Percentiles rank a stretch among this genome's conserved stretches.
Conservation (phyloP, 2,888 invertebrate species). For the Ecdyonurus torrentis region DNA sequence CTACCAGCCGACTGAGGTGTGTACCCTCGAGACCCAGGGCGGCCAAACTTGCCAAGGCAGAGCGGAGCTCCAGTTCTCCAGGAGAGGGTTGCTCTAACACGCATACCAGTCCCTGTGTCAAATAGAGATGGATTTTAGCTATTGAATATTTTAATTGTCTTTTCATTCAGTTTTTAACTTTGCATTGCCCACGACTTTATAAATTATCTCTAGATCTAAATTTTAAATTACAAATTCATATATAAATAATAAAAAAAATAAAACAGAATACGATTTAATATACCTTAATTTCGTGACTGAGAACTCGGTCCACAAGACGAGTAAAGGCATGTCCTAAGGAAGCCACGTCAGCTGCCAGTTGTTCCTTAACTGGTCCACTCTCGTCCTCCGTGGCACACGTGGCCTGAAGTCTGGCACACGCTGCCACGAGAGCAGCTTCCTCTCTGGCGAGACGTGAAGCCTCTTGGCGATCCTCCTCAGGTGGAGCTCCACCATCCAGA, state of each 20-base stretch:
- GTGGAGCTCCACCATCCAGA: constrained; percentile 31
- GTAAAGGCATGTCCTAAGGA: constrained; percentile 36
- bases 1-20: constrained; percentile 54
- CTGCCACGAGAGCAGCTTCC: constrained; percentile 10
- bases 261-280: neutral
- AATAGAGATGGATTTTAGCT: constrained; percentile 1
- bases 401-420: constrained; percentile 15
- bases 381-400: constrained; percentile 9
- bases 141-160: too few relatives aligned
- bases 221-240: too few relatives aligned
- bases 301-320: constrained; percentile 37
- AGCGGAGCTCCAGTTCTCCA: constrained; percentile 38
- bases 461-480: constrained; percentile 30
- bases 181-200: too few relatives aligned
- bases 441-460: constrained; percentile 7
- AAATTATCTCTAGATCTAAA: too few relatives aligned
- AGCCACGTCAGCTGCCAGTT: constrained; percentile 29
- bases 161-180: too few relatives aligned
- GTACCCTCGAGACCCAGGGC: constrained; percentile 52
- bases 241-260: too few relatives aligned
- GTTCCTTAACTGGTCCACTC: constrained; percentile 9
- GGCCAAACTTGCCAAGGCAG: constrained; percentile 42
- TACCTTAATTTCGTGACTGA: constrained; percentile 40
- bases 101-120: constrained; percentile 40
- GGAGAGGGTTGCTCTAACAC: constrained; percentile 45